A percentile compares a stretch with the other conserved stretches of the same genome.
Evolutionary conservation across 2,113 vertebrate species (phyloP).

Genomic region (Austrofundulus limnaeus): DNA sequence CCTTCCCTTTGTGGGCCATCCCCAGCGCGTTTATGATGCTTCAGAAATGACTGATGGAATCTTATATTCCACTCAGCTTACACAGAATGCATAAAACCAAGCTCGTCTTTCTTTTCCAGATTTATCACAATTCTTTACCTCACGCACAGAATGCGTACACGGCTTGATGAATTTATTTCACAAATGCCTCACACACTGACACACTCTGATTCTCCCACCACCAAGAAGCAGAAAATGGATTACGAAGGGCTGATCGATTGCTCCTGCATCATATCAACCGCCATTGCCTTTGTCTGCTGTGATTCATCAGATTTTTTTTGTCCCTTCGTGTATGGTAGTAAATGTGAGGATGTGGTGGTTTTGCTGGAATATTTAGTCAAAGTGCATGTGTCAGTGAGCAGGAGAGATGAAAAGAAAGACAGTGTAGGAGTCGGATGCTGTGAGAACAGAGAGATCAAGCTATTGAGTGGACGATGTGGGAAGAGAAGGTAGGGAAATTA

Average conservation of each 20-base stretch:
- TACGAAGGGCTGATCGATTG: constrained; percentile 58
- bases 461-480: constrained; percentile 51
- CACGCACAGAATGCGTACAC: constrained; percentile 4
- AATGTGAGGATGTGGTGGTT: constrained; percentile 60
- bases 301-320: constrained; percentile 47
- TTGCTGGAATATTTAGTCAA: constrained; percentile 58
- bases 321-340: constrained; percentile 27
- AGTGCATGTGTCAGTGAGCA: constrained; percentile 44
- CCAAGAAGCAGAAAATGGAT: constrained; percentile 63
- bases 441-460: constrained; percentile 53
- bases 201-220: constrained; percentile 51
- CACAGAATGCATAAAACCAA: constrained; percentile 15
- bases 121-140: constrained; percentile 17
- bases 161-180: constrained; percentile 33
- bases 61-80: constrained; percentile 18
- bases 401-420: constrained; percentile 43
- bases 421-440: constrained; percentile 45
- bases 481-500: constrained; percentile 58
- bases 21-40: constrained; percentile 19
- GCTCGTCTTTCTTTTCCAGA: constrained; percentile 12
- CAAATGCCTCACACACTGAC: constrained; percentile 26
- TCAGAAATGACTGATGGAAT: constrained; percentile 38
- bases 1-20: constrained; percentile 13
- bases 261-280: constrained; percentile 54
- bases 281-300: constrained; percentile 57